phyloP scores from a whole-genome alignment of 2,797 vertebrate species.

The Hirundo rustica region DNA sequence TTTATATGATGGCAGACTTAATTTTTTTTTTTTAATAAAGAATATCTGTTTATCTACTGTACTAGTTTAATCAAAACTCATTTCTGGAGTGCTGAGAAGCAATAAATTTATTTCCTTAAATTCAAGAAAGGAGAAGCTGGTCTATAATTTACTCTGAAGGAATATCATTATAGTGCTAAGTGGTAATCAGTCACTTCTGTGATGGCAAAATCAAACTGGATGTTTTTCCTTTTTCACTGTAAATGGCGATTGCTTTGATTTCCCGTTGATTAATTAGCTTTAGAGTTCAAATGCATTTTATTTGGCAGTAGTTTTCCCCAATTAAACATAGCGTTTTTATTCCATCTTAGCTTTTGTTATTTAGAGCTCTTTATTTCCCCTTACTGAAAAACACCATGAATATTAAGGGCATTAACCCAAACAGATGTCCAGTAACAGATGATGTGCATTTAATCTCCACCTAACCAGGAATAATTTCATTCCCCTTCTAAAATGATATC shows the following conservation, averaged over 20 bases:
- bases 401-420: slow-evolving; percentile 21
- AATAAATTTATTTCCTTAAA: slow-evolving; percentile 38
- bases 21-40: not conserved
- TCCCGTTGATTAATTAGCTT: slow-evolving; percentile 31
- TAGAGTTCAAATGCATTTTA: slow-evolving; percentile 2
- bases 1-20: not conserved
- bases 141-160: slow-evolving; percentile 67
- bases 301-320: not conserved
- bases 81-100: slow-evolving; percentile 43
- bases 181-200: slow-evolving; percentile 46
- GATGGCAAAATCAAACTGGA: not conserved
- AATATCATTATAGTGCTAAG: slow-evolving; percentile 25
- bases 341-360: not conserved
- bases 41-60: not conserved
- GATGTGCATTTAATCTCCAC: slow-evolving; percentile 43
- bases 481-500: slow-evolving; percentile 1
- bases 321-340: not conserved
- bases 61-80: slow-evolving; percentile 7
- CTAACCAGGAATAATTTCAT: slow-evolving; percentile 14
- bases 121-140: slow-evolving; percentile 14
- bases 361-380: slow-evolving; percentile 26
- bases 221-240: slow-evolving; percentile 34
- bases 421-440: slow-evolving; percentile 49
- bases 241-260: not conserved
- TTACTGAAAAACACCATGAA: not conserved